phyloP scores from a whole-genome alignment of 2,797 vertebrate species.

The Crenichthys baileyi region DNA sequence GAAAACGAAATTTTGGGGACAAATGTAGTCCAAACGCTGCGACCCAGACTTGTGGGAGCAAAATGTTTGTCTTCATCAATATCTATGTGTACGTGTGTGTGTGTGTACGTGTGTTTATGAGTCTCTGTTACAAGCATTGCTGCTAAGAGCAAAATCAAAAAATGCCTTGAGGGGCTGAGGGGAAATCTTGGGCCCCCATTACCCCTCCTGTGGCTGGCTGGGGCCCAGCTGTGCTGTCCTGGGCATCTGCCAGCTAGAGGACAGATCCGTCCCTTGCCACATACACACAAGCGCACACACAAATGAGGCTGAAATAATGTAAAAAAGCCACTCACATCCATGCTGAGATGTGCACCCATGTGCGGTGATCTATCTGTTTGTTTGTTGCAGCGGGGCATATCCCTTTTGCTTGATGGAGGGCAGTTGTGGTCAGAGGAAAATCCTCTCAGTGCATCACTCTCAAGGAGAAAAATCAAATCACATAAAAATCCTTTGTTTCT shows the following conservation, averaged over 20 bases:
- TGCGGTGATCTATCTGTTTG: slow-evolving; percentile 60
- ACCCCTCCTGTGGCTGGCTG: slow-evolving; percentile 63
- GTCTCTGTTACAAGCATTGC: slow-evolving; percentile 23
- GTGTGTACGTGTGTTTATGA: slow-evolving; percentile 17
- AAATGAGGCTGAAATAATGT: slow-evolving; percentile 37
- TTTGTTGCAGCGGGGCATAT: slow-evolving; percentile 54
- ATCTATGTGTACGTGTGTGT: slow-evolving; percentile 18
- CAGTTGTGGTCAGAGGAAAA: slow-evolving; percentile 69
- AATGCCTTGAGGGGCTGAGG: slow-evolving; percentile 57
- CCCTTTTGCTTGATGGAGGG: slow-evolving; percentile 54
- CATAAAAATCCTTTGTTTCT: slow-evolving; percentile 70
- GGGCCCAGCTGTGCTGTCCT: slow-evolving; percentile 73
- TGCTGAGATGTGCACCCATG: slow-evolving; percentile 39
- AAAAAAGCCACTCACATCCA: slow-evolving; percentile 44
- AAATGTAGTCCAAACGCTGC: slow-evolving; percentile 8
- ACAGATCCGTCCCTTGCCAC: slow-evolving; percentile 66
- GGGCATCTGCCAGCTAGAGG: slow-evolving; percentile 78
- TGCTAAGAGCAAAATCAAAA: slow-evolving; percentile 58
- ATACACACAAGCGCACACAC: slow-evolving; percentile 23
- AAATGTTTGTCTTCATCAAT: slow-evolving; percentile 53
- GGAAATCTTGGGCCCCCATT: slow-evolving; percentile 59
- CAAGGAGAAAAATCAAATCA: slow-evolving; percentile 72
- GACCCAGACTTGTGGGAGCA: slow-evolving; percentile 43
- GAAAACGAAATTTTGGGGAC: slow-evolving; percentile 21
- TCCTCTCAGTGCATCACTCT: slow-evolving; percentile 55